A percentile compares a stretch with the other conserved stretches of the same genome.
Evolutionary conservation across 1,140 invertebrate species (phyloP).

Genomic region (Philotrypesis tridentata): DNA sequence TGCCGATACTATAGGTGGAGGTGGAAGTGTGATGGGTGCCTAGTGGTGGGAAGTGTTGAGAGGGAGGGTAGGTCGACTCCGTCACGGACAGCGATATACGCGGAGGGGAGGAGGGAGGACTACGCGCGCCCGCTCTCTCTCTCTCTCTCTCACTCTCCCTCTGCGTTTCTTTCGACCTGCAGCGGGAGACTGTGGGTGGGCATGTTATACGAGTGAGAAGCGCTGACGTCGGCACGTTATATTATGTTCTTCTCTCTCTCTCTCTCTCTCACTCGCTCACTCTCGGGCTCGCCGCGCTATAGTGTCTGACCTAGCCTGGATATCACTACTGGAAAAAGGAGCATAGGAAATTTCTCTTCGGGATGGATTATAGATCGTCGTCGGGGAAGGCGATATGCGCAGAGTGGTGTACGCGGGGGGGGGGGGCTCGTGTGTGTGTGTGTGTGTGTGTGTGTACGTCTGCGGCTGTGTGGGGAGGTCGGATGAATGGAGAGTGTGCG

Average conservation of each 20-base stretch:
- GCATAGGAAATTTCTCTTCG: neutral
- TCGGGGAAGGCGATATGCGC: no score
- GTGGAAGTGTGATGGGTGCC: neutral
- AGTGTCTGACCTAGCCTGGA: no score
- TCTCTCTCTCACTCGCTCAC: no score
- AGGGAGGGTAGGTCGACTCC: slow-evolving; percentile 3
- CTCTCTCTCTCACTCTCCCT: no score
- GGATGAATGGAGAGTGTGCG: slow-evolving; percentile 30
- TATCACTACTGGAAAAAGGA: neutral
- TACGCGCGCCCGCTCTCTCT: no score
- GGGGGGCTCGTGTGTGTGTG: no score
- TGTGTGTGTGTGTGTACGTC: no score
- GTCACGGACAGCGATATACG: neutral
- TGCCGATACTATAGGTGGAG: neutral
- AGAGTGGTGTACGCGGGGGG: no score
- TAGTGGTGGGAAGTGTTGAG: neutral
- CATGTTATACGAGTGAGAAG: neutral
- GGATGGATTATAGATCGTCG: no score
- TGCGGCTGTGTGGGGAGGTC: no score
- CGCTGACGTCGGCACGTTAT: neutral
- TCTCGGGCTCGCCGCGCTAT: no score
- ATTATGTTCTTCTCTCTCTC: no score
- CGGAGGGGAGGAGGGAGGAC: neutral
- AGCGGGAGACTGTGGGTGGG: neutral
- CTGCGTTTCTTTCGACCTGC: neutral